Evolutionary conservation across 2,888 invertebrate genomes (phyloP), one percentile per base, ranked within the genome.

Genomic region (Amphiduros pacificus): DNA sequence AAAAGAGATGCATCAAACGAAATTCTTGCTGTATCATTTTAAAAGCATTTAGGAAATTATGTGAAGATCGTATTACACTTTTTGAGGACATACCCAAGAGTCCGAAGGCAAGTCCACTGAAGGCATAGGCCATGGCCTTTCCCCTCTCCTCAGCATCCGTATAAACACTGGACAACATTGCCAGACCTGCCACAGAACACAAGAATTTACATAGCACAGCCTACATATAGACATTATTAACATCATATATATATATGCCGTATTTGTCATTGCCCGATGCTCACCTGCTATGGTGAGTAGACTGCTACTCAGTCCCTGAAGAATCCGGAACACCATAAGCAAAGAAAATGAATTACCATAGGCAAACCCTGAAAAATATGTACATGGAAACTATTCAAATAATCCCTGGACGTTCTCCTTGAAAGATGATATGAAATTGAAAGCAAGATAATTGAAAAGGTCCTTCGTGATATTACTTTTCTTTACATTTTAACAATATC

Each of bases 81-180:
- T n/a, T n/a, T n/a, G n/a, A n/a, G 5, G 44, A 51, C 51, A 6
- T 24, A 51, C 51, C 48, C 14, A 55, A 22, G 20, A 55, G 28
- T 24, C 55, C 55, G 22, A 55, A 55, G 14, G 44, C 28, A 3
- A 55, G 55, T 14, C 55, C 55, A 29, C 55, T 48, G 32, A 55
- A 55, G 2, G 55, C 55, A 4, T 40, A 36, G 17, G 55, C 55
- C 44, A 48, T 48, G 5, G 55, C 55, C n/a, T 31, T 55, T 14
- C 44, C 41, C 28, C 55, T 40, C 17, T 32, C 36, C 24, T 51
- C 51, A 3, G 51, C 24, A 6, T 51, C 51, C 26, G 11, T 51
- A 17, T 51, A 51, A 14, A 51, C 51, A 14, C 22, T 51, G n/a
- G 51, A 51, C 6, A 51, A 24, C 51, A 51, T 51, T 11, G 51